These are phyloP conservation scores for Prionace glauca DNA, from an alignment of 2,797 vertebrate genomes.

Conservation along the genomic window DNA sequence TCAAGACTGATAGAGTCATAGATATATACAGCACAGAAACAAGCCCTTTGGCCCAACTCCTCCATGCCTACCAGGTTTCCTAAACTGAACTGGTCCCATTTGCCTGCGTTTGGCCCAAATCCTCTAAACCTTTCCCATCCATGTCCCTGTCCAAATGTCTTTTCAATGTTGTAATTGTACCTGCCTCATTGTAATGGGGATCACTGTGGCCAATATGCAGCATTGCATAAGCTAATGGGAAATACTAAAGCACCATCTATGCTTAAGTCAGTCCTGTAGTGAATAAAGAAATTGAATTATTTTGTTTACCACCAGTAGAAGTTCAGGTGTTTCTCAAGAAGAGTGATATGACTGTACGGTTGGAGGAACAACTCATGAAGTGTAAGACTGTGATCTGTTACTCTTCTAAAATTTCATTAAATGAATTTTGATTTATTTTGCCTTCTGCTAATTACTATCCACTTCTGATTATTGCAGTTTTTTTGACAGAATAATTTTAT, in stretches of 20 bases:
- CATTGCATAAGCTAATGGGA: not conserved
- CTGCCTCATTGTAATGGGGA: not conserved
- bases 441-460: not conserved
- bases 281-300: not conserved
- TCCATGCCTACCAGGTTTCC: too few relatives aligned
- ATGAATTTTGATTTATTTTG: not conserved
- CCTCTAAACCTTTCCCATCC: too few relatives aligned
- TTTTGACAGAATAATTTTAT: not conserved
- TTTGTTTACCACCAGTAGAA: not conserved
- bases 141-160: too few relatives aligned
- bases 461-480: not conserved
- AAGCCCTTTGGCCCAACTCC: too few relatives aligned
- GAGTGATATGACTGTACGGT: not conserved
- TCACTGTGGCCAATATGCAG: not conserved
- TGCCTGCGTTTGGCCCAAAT: too few relatives aligned
- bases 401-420: not conserved
- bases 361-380: not conserved
- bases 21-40: too few relatives aligned
- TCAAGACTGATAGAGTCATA: too few relatives aligned
- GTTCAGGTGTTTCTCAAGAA: not conserved
- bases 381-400: not conserved
- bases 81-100: too few relatives aligned
- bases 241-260: slow-evolving; percentile 4
- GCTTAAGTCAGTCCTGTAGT: not conserved
- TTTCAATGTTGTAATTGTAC: too few relatives aligned